Evolutionary conservation across 2,113 vertebrate genomes (phyloP).

Genomic region (Crotalus tigris): DNA sequence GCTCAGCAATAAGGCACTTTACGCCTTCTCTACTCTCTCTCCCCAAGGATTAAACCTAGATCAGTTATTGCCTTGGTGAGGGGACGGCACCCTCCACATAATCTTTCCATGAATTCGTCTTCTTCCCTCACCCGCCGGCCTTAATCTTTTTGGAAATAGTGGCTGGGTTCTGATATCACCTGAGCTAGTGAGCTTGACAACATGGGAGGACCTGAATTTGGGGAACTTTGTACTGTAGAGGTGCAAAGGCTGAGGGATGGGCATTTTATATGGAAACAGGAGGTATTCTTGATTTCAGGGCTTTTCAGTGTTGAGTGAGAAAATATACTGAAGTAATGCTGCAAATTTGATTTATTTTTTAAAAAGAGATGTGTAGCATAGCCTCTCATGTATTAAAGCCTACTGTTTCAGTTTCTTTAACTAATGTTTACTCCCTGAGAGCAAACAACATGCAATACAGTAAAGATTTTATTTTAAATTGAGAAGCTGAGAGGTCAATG

Average conservation of each 20-base stretch:
- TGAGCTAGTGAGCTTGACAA: neutral
- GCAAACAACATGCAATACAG: neutral
- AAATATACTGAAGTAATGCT: neutral
- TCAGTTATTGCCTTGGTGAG: neutral
- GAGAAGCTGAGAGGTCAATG: no score
- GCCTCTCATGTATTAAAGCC: neutral
- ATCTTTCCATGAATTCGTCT: neutral
- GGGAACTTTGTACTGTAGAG: neutral
- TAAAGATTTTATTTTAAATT: neutral
- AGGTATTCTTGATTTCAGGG: neutral
- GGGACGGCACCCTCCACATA: neutral
- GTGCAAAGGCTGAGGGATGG: neutral
- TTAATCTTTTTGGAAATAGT: neutral
- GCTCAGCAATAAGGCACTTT: neutral
- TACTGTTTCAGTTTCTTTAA: neutral
- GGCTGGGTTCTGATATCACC: neutral
- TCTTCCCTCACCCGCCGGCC: neutral
- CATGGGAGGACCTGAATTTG: neutral
- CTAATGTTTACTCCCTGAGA: neutral
- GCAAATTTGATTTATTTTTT: neutral
- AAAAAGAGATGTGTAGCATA: neutral
- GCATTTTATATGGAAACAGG: neutral
- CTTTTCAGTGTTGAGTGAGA: neutral
- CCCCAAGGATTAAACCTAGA: neutral
- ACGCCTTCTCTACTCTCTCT: neutral